Base-by-base conservation (phyloP, 1,140 invertebrate species). In the Formica exsecta region DNA sequence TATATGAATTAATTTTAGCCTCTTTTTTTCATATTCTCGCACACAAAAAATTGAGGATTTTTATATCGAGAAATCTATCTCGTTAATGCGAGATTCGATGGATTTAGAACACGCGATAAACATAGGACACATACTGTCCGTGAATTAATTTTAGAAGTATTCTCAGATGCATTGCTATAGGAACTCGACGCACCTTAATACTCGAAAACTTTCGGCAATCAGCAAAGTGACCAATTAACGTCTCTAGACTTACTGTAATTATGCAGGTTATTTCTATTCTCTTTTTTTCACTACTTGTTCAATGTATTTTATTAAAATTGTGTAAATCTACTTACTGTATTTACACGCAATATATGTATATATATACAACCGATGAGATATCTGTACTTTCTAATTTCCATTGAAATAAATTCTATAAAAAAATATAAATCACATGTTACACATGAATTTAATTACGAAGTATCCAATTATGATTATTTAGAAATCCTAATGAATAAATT, bases 201-300 rank as follows among this genome's bases (percentile, higher is more conserved):
- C 61, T 79, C 29, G 22, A 65, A 76, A 86, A 73, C 48, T 71
- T 77, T 48, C 25, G 59, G 59, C 32, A 76, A 87, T 80, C 88
- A 66, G 61, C 65, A 41, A 66, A 76, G 51, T 41, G 80, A 90
- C 81, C 89, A 90, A 90, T 22, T 86, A 87, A 85, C 62, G 88
- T 81, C 88, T 90, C 68, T 90, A 90, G 32, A 71, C 81, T 90
- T 90, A 81, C 3, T 57, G 19, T 61, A 90, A 86, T 61, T 68
- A 7, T 54, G 75, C 32, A 80, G 1, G 59, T 87, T 48, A 86
- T 90, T 90, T 89, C 88, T 90, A 85, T 3, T 19, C 4, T 51
- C 70, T 90, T 64, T 51, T 65, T 90, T 64, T 87, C 70, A 73
- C 41, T 68, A 85, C 16, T 62, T 19, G 16, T 74, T 84, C 5